Base-by-base conservation (phyloP, 2,888 invertebrate genomes). In the Drosophila histrio region DNA sequence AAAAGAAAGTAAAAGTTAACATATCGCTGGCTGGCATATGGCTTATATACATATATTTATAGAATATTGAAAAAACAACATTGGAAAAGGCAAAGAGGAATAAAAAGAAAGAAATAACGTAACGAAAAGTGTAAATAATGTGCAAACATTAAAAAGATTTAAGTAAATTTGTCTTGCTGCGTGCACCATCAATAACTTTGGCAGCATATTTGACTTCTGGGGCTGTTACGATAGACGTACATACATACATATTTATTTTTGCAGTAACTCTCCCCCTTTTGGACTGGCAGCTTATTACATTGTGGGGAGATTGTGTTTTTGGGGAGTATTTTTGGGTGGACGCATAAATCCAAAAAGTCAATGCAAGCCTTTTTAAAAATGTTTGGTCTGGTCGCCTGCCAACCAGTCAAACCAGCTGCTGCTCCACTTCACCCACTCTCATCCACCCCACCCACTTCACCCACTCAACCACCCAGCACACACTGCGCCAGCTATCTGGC, bases 121-220 rank as follows among this genome's bases (percentile, higher is more conserved):
- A 57, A 44, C 53, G 24, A 38, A 64, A 73, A 65, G 70, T 70
- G 54, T 63, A 79, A 83, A 78, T 87, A 88, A 88, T 85, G 78
- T 58, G 66, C 76, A 83, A 86, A 86, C 88, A 88, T 88, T 85
- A 88, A 86, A 85, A 75, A 85, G 84, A 85, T 85, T 88, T 85
- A 86, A 80, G 78, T 84, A 83, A 88, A 85, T 88, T 85, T 88
- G 87, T 85, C 84, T 86, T 85, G 73, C 66, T 78, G 84, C 87
- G 84, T 83, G 81, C 34, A 73, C 72, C 88, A 85, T 85, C 84
- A 88, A 85, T 85, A 88, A 83, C 88, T 72, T 76, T 75, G 72
- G 64, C 82, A 81, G 82, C 85, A 79, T 87, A 84, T 83, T 83
- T 87, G 86, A 85, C 79, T 81, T 82, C 34, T 59, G 49, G 57